Evolutionary conservation across 2,113 vertebrate species (phyloP).

Genomic region (Phyllostomus hastatus): DNA sequence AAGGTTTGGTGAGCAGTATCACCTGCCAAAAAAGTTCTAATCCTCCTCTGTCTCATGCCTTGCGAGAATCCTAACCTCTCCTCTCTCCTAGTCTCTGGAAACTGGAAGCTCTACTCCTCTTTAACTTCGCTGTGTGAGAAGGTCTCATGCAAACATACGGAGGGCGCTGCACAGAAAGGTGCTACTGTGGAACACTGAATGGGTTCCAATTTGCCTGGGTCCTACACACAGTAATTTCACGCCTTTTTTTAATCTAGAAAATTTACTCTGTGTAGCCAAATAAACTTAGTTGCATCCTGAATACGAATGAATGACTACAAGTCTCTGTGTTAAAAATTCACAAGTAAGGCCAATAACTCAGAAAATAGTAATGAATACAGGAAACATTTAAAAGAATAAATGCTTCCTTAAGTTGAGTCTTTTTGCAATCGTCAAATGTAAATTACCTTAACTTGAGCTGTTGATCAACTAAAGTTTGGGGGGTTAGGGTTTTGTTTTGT

Average conservation of each 20-base stretch:
- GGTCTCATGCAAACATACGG: not conserved
- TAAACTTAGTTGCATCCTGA: not conserved
- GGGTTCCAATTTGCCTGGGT: not conserved
- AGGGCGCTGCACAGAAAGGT: not conserved
- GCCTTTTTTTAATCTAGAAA: slow-evolving; percentile 38
- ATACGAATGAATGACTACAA: not conserved
- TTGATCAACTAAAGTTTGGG: not conserved
- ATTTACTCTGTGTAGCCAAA: slow-evolving; percentile 17
- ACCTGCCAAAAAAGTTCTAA: not conserved
- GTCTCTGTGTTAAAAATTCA: not conserved
- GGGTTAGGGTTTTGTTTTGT: not conserved
- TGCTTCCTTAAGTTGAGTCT: not conserved
- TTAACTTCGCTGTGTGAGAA: not conserved
- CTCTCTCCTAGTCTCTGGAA: not conserved
- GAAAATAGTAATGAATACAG: not conserved
- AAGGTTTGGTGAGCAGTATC: not conserved
- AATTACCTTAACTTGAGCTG: slow-evolving; percentile 24
- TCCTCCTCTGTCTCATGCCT: not conserved
- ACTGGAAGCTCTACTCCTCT: not conserved
- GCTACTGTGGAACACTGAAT: not conserved
- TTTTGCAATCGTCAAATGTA: not conserved
- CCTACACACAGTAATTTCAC: not conserved
- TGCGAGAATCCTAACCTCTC: not conserved
- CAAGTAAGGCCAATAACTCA: not conserved
- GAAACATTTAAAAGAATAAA: not conserved